Percentiles rank a stretch among this genome's conserved stretches.
These are phyloP conservation scores for Chromoteleia sp. DNA, from an alignment of 2,888 invertebrate species.

Conservation along the genomic window DNA sequence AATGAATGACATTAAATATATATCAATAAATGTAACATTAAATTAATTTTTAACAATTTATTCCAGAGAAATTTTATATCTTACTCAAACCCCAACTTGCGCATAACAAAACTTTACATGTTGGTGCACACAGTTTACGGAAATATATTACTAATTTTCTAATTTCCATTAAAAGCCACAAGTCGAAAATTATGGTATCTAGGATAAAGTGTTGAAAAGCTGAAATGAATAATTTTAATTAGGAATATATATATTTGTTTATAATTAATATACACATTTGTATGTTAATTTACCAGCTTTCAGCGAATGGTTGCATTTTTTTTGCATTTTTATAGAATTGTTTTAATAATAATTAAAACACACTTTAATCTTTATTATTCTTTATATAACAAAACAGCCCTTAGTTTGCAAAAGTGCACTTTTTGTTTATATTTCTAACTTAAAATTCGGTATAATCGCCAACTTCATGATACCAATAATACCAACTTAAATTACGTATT, in stretches of 20 bases:
- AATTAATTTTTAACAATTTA: background rate
- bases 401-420: background rate
- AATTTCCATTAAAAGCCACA: constrained; percentile 73
- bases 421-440: background rate
- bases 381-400: background rate
- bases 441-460: background rate
- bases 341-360: background rate
- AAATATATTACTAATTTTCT: constrained; percentile 54
- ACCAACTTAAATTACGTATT: no score
- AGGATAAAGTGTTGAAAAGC: constrained; percentile 14
- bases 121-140: constrained; percentile 52
- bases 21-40: no score
- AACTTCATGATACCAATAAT: background rate
- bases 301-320: background rate
- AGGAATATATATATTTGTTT: background rate
- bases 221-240: constrained; percentile 1
- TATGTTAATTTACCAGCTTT: background rate
- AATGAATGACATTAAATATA: no score
- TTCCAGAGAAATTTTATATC: background rate
- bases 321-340: background rate
- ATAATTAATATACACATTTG: background rate
- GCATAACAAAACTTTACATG: constrained; percentile 68
- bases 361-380: background rate
- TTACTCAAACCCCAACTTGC: constrained; percentile 73
- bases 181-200: constrained; percentile 72